Evolutionary conservation across 2,797 vertebrate species (phyloP).

Genomic region (Masticophis lateralis): DNA sequence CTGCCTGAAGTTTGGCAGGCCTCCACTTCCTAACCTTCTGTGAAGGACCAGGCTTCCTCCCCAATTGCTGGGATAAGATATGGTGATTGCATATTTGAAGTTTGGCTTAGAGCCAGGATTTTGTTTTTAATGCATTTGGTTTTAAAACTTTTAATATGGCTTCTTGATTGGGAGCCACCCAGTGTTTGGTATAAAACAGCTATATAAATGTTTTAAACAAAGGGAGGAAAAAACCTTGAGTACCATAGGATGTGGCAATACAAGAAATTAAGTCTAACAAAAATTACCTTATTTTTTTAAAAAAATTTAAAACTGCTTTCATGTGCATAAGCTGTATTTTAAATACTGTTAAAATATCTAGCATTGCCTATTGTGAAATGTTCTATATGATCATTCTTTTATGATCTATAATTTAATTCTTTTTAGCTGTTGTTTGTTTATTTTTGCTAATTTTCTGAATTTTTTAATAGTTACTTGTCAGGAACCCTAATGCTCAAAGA

Average conservation of each 20-base stretch:
- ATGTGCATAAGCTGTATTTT: neutral
- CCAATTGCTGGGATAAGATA: neutral
- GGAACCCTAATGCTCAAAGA: slow-evolving; percentile 86
- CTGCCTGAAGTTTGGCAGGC: neutral
- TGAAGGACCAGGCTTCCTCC: neutral
- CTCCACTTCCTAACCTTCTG: neutral
- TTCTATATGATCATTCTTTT: neutral
- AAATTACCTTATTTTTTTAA: neutral
- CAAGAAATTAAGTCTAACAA: neutral
- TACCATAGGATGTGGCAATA: neutral
- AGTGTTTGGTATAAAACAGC: neutral
- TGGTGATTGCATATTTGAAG: neutral
- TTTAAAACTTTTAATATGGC: neutral
- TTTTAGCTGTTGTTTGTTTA: neutral
- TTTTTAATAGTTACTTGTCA: slow-evolving; percentile 82
- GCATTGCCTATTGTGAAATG: neutral
- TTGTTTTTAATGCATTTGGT: neutral
- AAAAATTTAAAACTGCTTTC: neutral
- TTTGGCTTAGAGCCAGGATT: neutral
- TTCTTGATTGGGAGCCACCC: neutral
- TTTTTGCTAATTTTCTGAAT: slow-evolving; percentile 15
- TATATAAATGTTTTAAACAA: neutral
- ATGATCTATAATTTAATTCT: slow-evolving; percentile 10
- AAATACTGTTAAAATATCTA: neutral
- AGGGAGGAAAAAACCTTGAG: neutral